Base-by-base conservation (phyloP, 1,140 invertebrate genomes). In the Heliconius hermathena region DNA sequence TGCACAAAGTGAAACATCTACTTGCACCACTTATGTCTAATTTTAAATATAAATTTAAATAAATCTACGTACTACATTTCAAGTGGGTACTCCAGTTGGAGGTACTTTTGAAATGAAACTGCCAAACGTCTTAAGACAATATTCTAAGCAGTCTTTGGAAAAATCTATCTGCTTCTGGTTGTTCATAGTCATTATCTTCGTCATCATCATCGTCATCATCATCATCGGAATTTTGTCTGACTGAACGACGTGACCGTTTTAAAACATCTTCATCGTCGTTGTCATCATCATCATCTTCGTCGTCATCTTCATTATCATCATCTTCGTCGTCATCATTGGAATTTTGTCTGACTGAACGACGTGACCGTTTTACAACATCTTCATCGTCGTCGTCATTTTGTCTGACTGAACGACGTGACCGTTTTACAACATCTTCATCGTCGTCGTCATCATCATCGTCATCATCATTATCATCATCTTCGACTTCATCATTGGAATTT, bases 1-100 rank as follows among this genome's bases (percentile, higher is more conserved):
- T 93, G 91, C 92, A 94, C 92, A 92, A 93, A 93, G 91, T 93
- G 90, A 85, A 89, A 79, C 20, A 38, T 66, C 82, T 87, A 87
- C 77, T 82, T 81, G 75, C 73, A 81, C 83, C 66, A 86, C 84
- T 85, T 90, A 89, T 83, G 82, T 79, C 85, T 88, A 83, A 85
- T 79, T 81, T 85, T 85, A 84, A 81, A 85, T 82, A 83, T 84
- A 81, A 85, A 82, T 77, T 84, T 66, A 83, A 29, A 38, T 83
- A 83, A 29, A 38, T 83, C 60, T 84, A 82, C 81, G 84, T 83
- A 85, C 77, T 77, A 79, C 80, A 86, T 86, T 84, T 90, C 87
- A 89, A 89, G 81, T 60, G 26, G 78, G 81, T 86, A 89, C 87
- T 93, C 84, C 86, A 70, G 36, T 20, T 38, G 78, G 84, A 89